Evolutionary conservation across 2,797 vertebrate species (phyloP).

Genomic region (Labeo calbasu): DNA sequence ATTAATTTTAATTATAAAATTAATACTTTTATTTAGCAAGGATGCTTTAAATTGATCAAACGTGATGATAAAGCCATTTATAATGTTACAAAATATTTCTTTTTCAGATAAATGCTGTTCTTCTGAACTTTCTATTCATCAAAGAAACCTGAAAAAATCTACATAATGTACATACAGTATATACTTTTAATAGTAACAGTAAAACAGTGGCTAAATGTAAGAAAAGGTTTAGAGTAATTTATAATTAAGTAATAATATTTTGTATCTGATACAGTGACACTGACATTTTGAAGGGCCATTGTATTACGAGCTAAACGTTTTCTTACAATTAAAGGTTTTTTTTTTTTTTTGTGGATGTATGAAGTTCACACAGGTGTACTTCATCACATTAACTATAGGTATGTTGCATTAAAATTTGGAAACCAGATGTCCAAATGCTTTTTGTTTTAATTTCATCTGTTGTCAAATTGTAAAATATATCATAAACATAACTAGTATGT

Average conservation of each 20-base stretch:
- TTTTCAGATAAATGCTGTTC: too few species aligned
- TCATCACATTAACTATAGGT: background rate
- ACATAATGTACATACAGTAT: too few species aligned
- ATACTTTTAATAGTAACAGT: too few species aligned
- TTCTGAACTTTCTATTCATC: too few species aligned
- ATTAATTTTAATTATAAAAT: too few species aligned
- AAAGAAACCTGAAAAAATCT: too few species aligned
- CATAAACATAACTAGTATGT: background rate
- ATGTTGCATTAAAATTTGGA: background rate
- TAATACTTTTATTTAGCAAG: too few species aligned
- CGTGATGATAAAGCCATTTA: too few species aligned
- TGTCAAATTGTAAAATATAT: background rate
- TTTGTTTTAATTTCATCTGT: background rate
- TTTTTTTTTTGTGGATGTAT: background rate
- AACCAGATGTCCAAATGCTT: background rate
- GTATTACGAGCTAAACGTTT: background rate
- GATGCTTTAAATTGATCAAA: too few species aligned
- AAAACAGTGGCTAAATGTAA: too few species aligned
- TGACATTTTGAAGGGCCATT: background rate
- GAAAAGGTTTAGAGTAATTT: background rate
- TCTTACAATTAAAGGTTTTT: background rate
- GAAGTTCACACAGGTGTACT: background rate
- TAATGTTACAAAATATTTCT: too few species aligned
- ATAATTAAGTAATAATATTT: background rate
- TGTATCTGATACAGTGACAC: background rate